Evolutionary conservation across 2,888 invertebrate genomes (phyloP), one percentile per base, ranked within the genome.

Genomic region (Eupithecia pulchellata): DNA sequence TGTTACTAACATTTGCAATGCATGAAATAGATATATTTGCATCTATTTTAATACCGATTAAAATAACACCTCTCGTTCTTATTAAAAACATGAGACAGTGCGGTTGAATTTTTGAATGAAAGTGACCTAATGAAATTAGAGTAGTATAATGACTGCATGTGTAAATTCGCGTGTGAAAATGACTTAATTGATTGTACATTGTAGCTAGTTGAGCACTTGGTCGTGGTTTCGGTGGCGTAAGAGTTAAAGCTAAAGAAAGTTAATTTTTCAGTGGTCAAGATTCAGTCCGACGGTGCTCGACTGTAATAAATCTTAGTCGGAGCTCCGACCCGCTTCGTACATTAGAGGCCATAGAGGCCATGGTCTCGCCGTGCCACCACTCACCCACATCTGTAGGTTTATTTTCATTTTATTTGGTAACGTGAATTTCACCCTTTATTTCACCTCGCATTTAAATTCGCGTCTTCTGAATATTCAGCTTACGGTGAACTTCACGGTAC

Each of bases 221-320:
- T 84, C 78, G 76, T 86, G 93, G 92, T 91, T 86, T 81, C 82
- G 85, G 87, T 87, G 77, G 69, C 82, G 58, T 83, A 62, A 81
- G 80, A 79, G 78, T 77, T 79, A 25, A 84, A 85, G 85, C 84
- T 92, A 90, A 93, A 92, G 76, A 81, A 85, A 88, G 85, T 92
- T 91, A 83, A 91, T 92, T 86, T 94, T 94, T 93, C 94, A 94
- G 94, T 93, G 89, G 85, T 91, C 91, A 89, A 82, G 91, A 87
- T 93, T 85, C 93, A 93, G 86, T 92, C 93, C 84, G 86, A 84
- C 79, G 93, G 92, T 85, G 93, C 93, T 89, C 91, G 90, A 91
- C 87, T 93, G 84, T 94, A 93, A 86, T 84, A 82, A 80, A 83
- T 82, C 78, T 81, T 79, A 78, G 52, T 79, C 80, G 85, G 86